Evolutionary conservation across 2,113 vertebrate species (phyloP).

Genomic region (Crotalus helleri): DNA sequence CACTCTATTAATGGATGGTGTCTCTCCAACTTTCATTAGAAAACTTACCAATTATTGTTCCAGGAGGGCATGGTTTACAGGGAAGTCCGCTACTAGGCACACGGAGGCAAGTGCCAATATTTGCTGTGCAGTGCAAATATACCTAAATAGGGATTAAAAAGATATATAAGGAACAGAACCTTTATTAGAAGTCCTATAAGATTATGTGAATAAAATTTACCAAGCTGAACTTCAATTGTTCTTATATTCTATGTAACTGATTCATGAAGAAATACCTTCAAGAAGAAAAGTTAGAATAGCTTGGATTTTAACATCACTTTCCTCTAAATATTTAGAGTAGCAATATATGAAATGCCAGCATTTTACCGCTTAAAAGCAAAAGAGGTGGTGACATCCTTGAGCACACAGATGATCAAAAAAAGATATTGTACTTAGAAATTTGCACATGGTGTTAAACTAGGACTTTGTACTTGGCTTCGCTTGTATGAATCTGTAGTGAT

Average conservation of each 20-base stretch:
- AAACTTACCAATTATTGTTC: conserved; percentile 11
- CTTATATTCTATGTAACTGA: not conserved
- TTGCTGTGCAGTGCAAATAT: conserved; percentile 39
- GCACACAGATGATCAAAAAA: not conserved
- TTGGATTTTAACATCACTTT: not conserved
- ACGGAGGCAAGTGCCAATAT: not conserved
- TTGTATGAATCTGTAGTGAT: not conserved
- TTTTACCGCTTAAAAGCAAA: not conserved
- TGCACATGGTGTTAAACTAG: not conserved
- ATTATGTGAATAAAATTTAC: not conserved
- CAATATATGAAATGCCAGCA: not conserved
- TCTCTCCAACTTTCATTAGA: not conserved
- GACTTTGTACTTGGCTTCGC: not conserved
- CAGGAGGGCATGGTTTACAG: conserved; percentile 20
- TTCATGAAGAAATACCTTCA: not conserved
- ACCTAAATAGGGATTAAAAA: not conserved
- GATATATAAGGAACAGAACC: not conserved
- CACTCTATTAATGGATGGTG: not conserved
- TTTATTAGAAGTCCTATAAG: not conserved
- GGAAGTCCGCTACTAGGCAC: not conserved
- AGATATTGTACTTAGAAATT: not conserved
- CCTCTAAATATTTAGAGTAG: not conserved
- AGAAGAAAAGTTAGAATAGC: not conserved
- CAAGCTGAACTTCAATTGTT: not conserved
- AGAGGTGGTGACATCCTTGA: not conserved